Conservation (phyloP, 2,888 invertebrate genomes). For the Hypomecis punctinalis region DNA sequence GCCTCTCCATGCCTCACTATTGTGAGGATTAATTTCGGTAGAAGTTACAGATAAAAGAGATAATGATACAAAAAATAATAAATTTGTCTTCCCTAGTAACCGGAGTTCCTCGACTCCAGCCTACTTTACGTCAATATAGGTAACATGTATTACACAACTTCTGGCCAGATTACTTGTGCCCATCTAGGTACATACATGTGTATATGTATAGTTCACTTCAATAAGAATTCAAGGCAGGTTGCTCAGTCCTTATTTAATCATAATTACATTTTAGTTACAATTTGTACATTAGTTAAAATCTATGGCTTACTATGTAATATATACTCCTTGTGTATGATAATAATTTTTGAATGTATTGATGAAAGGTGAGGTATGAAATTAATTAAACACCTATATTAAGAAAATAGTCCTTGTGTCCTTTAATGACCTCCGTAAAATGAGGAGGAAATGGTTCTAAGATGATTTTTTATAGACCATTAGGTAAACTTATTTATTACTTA, state of each 20-base stretch:
- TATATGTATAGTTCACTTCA: background rate
- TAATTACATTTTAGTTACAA: background rate
- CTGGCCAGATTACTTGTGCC: conserved; percentile 46
- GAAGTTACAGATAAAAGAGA: background rate
- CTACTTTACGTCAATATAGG: conserved; percentile 35
- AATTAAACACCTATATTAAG: background rate
- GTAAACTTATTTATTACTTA: too few relatives aligned
- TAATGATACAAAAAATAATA: background rate
- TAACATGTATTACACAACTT: conserved; percentile 66
- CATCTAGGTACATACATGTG: conserved; percentile 22
- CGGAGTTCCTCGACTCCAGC: background rate
- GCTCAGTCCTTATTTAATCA: background rate
- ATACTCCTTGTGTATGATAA: background rate
- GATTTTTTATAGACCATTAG: too few relatives aligned
- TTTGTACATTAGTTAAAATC: background rate
- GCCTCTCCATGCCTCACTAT: conserved; percentile 28
- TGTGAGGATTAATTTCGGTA: conserved; percentile 10
- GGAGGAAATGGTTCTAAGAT: too few relatives aligned
- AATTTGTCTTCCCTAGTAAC: background rate
- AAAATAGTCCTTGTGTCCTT: background rate
- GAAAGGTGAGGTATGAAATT: background rate
- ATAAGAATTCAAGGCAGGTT: conserved; percentile 29
- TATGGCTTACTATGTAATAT: background rate
- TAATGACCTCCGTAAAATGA: conserved; percentile 19
- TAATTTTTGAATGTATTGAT: too few relatives aligned